Base-by-base conservation (phyloP, 2,113 vertebrate genomes). In the Abramis brama region DNA sequence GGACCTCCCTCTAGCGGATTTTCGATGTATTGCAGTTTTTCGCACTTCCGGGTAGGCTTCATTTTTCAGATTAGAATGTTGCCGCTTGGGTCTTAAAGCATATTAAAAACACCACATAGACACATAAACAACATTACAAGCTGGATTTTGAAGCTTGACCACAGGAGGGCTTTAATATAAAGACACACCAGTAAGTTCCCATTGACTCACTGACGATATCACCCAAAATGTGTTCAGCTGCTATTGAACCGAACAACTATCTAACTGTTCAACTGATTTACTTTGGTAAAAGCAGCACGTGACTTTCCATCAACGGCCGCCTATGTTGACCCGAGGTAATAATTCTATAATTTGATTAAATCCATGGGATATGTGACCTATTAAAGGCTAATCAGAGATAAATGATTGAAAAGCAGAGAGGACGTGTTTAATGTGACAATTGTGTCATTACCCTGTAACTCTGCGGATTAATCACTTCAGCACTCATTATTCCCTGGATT, bases 301-400 rank as follows among this genome's bases (percentile, higher is more conserved):
- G n/a, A 64, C 23, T 64, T 45, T 80, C 4, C 36, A 27, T 64
- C 39, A 27, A 23, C 23, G 15, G 12, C 5, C 6, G n/a, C 4
- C 39, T 6, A 30, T 57, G 4, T 39, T 76, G 59, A 36, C 60
- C 74, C 59, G 39, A 47, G 52, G 36, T 43, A 43, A 33, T 52
- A 66, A 60, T n/a, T 27, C 27, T 21, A 59, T 76, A 86, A 84
- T 86, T 68, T 30, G 33, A 84, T 82, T 86, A 88, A 88, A 86
- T 73, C 39, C 57, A 33, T 7, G 36, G 27, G 27, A 45, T 43
- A 33, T 57, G 66, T 84, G 74, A 78, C 74, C 77, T 52, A 77
- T 77, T 89, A 78, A 59, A 77, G 25, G 12, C n/a, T 86, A 86
- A 88, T 88, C 75, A 89, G n/a, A 55, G 43, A 62, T 84, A 81